A percentile compares a stretch with the other conserved stretches of the same genome.
Conservation (phyloP, 2,797 vertebrate genomes). For the Sebastes steindachneri region DNA sequence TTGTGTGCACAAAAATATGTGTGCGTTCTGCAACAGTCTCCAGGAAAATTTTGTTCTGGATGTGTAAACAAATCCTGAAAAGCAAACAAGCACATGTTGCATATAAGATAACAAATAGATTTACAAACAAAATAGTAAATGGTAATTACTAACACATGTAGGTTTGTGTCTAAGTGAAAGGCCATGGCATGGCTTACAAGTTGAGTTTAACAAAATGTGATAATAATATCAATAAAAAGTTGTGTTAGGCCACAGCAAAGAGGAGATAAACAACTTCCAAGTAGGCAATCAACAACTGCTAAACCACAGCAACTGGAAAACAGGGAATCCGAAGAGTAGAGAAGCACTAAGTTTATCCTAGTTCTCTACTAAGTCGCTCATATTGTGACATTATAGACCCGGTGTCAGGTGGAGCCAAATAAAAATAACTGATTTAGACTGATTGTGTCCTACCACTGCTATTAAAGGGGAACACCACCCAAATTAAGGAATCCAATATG, state of each 20-base stretch:
- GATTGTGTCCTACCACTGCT: not conserved
- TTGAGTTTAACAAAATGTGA: conserved; percentile 5
- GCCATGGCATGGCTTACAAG: not conserved
- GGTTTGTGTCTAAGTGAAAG: conserved; percentile 1
- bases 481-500: no score
- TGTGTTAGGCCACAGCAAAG: not conserved
- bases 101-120: not conserved
- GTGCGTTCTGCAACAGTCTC: not conserved
- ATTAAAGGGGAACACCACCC: not conserved
- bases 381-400: not conserved
- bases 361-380: not conserved
- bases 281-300: not conserved
- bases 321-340: not conserved
- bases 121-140: not conserved
- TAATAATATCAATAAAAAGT: not conserved
- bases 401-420: not conserved
- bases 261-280: not conserved
- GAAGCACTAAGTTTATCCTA: not conserved
- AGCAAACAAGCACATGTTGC: not conserved
- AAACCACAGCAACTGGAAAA: conserved; percentile 6
- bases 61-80: conserved; percentile 1
- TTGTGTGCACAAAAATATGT: not conserved
- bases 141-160: not conserved
- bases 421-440: not conserved
- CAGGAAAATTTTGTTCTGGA: not conserved